Percentiles rank a stretch among this genome's conserved stretches.
Conservation (phyloP, 2,113 vertebrate genomes). For the Laticauda colubrina region DNA sequence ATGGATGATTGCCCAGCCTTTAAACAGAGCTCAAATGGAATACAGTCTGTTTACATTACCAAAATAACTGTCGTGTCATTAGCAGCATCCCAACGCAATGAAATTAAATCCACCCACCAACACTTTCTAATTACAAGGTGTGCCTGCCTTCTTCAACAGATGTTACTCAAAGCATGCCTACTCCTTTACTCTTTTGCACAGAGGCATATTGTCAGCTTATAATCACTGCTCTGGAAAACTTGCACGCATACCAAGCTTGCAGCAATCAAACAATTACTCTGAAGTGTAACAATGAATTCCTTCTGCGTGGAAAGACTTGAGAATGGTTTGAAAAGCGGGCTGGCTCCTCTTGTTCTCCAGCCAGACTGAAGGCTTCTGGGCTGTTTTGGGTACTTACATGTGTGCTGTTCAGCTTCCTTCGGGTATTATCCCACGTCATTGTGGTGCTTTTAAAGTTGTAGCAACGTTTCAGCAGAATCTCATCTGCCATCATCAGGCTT, state of each 20-base stretch:
- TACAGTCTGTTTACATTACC: constrained; percentile 13
- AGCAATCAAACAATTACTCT: background rate
- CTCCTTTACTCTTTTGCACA: background rate
- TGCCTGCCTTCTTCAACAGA: constrained; percentile 6
- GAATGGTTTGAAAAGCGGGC: background rate
- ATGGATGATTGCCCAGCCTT: background rate
- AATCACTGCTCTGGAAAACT: background rate
- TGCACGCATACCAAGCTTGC: background rate
- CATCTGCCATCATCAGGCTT: too few species aligned
- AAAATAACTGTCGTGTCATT: constrained; percentile 22
- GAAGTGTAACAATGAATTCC: background rate
- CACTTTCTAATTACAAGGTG: constrained; percentile 33
- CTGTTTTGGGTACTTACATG: too few species aligned
- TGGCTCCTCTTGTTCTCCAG: accelerated
- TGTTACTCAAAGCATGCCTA: background rate
- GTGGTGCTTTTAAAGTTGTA: too few species aligned
- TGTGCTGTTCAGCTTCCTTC: too few species aligned
- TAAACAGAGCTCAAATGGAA: constrained; percentile 9
- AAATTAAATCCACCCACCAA: constrained; percentile 9
- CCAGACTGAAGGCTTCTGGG: background rate
- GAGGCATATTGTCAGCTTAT: background rate
- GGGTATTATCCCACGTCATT: too few species aligned
- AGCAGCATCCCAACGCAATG: background rate
- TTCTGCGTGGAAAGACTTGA: background rate
- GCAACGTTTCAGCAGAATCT: too few species aligned